Percentiles rank a stretch among this genome's conserved stretches.
Conservation (phyloP, 2,797 vertebrate genomes). For the Hippoglossus hippoglossus region DNA sequence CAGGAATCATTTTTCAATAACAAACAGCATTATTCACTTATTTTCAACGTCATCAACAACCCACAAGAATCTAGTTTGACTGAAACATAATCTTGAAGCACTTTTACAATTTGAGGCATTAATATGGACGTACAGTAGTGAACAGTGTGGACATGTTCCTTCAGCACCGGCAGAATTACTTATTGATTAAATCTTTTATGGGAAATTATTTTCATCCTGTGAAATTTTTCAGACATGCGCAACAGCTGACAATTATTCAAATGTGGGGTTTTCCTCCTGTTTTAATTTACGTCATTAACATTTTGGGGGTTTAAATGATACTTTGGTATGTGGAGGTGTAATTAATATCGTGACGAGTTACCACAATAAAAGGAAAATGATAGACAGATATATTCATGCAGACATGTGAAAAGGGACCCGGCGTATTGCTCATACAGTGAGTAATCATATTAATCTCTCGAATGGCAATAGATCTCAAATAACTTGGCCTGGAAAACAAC, state of each 20-base stretch:
- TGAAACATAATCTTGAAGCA: not conserved
- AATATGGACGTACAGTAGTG: not conserved
- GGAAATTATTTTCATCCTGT: too few species aligned
- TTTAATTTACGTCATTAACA: not conserved
- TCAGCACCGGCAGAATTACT: not conserved
- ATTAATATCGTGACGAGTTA: conserved; percentile 13
- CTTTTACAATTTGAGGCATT: not conserved
- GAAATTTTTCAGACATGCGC: not conserved
- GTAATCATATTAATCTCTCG: conserved; percentile 65
- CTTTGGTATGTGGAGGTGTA: not conserved
- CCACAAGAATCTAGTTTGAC: too few species aligned
- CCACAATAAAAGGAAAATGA: conserved; percentile 22
- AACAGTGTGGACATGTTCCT: not conserved
- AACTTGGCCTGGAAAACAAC: conserved; percentile 67
- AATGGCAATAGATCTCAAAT: conserved; percentile 68
- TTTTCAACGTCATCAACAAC: too few species aligned
- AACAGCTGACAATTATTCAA: too few species aligned
- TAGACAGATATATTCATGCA: conserved; percentile 27
- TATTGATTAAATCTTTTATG: not conserved
- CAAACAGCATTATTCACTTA: too few species aligned
- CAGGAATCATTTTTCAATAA: too few species aligned
- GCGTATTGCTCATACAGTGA: conserved; percentile 41
- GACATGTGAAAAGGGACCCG: conserved; percentile 44
- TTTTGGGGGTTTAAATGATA: not conserved
- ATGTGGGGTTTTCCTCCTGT: not conserved